Evolutionary conservation across 2,888 invertebrate species (phyloP), one percentile per base, ranked within the genome.

Genomic region (Ophion slaviceki): DNA sequence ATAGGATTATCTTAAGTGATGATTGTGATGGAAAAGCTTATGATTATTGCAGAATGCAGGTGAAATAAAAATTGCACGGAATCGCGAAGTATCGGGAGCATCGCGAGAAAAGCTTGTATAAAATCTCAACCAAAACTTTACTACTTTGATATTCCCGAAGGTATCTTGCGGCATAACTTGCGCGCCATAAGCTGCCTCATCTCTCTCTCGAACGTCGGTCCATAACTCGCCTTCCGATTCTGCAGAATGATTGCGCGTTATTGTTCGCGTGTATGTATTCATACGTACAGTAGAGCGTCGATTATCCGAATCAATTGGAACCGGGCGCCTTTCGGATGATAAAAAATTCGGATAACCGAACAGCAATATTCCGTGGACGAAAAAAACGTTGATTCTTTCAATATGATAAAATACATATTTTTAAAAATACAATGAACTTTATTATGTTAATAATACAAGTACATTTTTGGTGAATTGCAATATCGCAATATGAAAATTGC

Each of bases 61-160:
- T 0, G 8, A 40, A 40, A 40, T 40, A 40, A 40, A 6, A 8
- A 40, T 40, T 1, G 40, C 40, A 40, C 40, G 40, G 40, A 62
- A 75, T 80, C 79, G 70, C 70, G 68, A 59, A 75, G 68, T 32
- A 64, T 72, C 64, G n/a, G 32, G 36, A 72, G 76, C 40, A 80
- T 75, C 82, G 57, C 75, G 57, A 24, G 5, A 74, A 74, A 74
- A 62, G 66, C 68, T 57, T 24, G 8, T 68, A 53, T 59, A 10
- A 53, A 85, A 80, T 80, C 71, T 67, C 84, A 57, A 77, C 67
- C 11, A 64, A 74, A 81, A 66, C 61, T 74, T 71, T 70, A 77
- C 24, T 71, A 28, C 47, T 24, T 32, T 53, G 53, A 81, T 70
- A 79, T 78, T 79, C 70, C 32, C 17, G 45, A 74, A 70, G 40